A percentile compares a stretch with the other conserved stretches of the same genome.
Conservation (phyloP, 2,113 vertebrate species). For the Equus quagga region DNA sequence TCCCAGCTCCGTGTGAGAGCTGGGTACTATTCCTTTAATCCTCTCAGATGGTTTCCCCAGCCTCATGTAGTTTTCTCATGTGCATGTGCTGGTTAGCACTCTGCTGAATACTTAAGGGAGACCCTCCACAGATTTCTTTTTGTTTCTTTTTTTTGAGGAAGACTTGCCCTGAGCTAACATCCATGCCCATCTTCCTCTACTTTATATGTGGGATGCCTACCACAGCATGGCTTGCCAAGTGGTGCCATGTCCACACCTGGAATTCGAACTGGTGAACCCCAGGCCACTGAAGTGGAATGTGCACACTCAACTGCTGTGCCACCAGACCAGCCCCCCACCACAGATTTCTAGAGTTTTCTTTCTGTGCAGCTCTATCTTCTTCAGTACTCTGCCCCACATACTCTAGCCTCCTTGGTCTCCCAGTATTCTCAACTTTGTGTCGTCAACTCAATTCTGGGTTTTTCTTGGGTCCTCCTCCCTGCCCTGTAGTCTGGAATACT, state of each 20-base stretch:
- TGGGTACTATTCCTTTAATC: not conserved
- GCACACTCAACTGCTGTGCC: no score
- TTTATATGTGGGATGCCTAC: no score
- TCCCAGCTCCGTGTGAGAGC: not conserved
- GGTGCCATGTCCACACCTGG: no score
- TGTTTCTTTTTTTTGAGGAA: no score
- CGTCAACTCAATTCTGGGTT: not conserved
- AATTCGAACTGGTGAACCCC: no score
- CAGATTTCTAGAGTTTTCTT: not conserved
- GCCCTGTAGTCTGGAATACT: not conserved
- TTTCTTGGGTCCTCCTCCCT: not conserved
- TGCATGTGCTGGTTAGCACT: not conserved
- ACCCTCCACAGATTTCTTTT: not conserved
- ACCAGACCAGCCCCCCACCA: no score
- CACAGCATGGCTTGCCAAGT: no score
- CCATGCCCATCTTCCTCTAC: no score
- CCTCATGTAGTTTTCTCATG: not conserved
- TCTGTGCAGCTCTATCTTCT: not conserved
- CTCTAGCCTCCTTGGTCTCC: not conserved
- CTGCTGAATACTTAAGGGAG: not conserved
- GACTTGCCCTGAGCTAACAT: no score
- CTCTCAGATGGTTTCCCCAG: not conserved
- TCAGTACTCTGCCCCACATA: not conserved
- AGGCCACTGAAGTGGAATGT: no score
- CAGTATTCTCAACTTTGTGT: not conserved